These are phyloP conservation scores for Pyrgus malvae DNA, from an alignment of 2,888 invertebrate species.

Conservation along the genomic window DNA sequence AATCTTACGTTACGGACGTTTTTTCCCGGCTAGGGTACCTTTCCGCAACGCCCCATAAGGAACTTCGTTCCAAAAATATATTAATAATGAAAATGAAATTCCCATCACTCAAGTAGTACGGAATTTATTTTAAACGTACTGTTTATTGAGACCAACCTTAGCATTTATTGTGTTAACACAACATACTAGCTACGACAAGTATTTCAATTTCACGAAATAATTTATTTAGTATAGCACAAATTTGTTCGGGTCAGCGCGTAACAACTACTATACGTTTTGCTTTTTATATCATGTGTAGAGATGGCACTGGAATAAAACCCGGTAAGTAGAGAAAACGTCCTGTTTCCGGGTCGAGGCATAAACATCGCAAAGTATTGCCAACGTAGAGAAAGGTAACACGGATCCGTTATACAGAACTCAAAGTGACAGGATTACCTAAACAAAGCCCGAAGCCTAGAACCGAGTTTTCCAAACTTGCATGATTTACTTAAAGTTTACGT, in stretches of 20 bases:
- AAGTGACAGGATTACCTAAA: conserved; percentile 63
- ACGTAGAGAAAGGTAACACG: conserved; percentile 56
- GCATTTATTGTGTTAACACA: too few relatives aligned
- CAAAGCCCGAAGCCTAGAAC: conserved; percentile 36
- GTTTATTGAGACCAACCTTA: too few relatives aligned
- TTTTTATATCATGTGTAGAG: conserved; percentile 19
- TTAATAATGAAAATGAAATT: too few relatives aligned
- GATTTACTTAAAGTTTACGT: not conserved
- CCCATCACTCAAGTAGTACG: too few relatives aligned
- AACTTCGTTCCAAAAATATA: too few relatives aligned
- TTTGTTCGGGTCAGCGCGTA: conserved; percentile 8
- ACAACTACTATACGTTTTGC: conserved; percentile 16
- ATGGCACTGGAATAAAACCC: conserved; percentile 9
- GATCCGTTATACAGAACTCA: conserved; percentile 51
- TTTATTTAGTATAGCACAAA: conserved; percentile 18
- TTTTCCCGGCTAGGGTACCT: too few relatives aligned
- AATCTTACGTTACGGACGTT: too few relatives aligned
- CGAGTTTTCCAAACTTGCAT: conserved; percentile 17
- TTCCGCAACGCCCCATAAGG: too few relatives aligned
- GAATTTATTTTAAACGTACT: too few relatives aligned
- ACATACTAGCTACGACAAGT: not conserved
- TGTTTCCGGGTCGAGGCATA: conserved; percentile 40
- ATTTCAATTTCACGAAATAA: not conserved
- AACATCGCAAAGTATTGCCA: conserved; percentile 55
- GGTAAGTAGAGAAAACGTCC: conserved; percentile 14